Percentiles rank a stretch among this genome's conserved stretches.
Evolutionary conservation across 2,797 vertebrate species (phyloP).

Genomic region (Iguana delicatissima): DNA sequence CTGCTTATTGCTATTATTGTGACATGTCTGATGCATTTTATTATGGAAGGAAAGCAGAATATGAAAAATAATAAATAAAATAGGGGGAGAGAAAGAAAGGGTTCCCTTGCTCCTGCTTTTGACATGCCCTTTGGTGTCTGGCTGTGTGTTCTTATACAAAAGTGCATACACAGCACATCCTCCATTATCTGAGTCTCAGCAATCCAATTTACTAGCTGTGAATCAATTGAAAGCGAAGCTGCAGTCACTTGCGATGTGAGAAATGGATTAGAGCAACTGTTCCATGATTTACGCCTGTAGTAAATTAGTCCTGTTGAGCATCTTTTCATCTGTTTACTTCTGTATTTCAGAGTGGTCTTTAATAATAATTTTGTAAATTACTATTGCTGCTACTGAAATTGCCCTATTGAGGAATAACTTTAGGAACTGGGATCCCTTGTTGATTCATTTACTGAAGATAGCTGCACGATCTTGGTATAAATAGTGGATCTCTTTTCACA

Average conservation of each 20-base stretch:
- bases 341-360: neutral
- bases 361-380: constrained; percentile 15
- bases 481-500: neutral
- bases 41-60: neutral
- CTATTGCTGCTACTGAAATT: neutral
- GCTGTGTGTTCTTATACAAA: neutral
- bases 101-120: neutral
- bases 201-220: neutral
- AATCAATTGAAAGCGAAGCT: constrained; percentile 3
- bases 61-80: neutral
- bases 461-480: neutral
- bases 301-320: neutral
- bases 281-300: neutral
- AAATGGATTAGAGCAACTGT: neutral
- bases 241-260: neutral
- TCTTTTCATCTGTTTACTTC: neutral
- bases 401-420: neutral
- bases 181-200: neutral
- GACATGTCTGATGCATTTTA: neutral
- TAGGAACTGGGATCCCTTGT: neutral
- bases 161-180: neutral
- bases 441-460: neutral
- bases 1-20: neutral
- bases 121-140: neutral
- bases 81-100: neutral